Evolutionary conservation across 2,797 vertebrate genomes (phyloP), one percentile per base, ranked within the genome.

Genomic region (Acestrorhynchus altus): DNA sequence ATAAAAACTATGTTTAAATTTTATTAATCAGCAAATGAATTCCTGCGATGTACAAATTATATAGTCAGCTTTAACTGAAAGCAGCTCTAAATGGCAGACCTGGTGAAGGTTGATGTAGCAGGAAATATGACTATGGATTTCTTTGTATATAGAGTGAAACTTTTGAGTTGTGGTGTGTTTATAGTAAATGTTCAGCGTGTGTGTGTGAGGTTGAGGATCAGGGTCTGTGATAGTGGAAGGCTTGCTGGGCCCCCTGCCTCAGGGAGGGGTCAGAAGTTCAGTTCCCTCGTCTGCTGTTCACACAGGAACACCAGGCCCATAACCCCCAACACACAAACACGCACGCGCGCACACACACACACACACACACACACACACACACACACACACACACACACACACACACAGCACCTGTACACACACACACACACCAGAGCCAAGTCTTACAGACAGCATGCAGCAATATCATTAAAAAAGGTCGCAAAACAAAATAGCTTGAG

Each of bases 211-310:
- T 42, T 39, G 13, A 22, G 18, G 88, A 91, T 92, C 90, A 92
- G 87, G n/a, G 81, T 86, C 88, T 83, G 87, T 91, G 89, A 92
- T 91, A 87, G 83, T 88, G 80, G 87, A 88, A 65, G 74, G 81
- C 87, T 87, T 88, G 81, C 77, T 66, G 86, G 79, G 90, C 89
- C 89, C 88, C 72, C 74, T 35, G 76, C 88, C 87, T 88, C 84
- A 86, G 87, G 89, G 86, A 90, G 83, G 85, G 93, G 91, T 93
- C 89, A 92, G 82, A 91, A 93, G 92, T 93, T 94, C 90, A 93
- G 56, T 82, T 89, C 87, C 86, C 87, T 87, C 80, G 83, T 92
- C 90, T 89, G 85, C 87, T 87, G 87, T 90, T 89, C 90, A 87
- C 88, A 88, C 83, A 88, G 85, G 83, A 91, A 89, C 86, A 87